Conservation (phyloP, 2,888 invertebrate genomes). For the Thymelicus acteon region DNA sequence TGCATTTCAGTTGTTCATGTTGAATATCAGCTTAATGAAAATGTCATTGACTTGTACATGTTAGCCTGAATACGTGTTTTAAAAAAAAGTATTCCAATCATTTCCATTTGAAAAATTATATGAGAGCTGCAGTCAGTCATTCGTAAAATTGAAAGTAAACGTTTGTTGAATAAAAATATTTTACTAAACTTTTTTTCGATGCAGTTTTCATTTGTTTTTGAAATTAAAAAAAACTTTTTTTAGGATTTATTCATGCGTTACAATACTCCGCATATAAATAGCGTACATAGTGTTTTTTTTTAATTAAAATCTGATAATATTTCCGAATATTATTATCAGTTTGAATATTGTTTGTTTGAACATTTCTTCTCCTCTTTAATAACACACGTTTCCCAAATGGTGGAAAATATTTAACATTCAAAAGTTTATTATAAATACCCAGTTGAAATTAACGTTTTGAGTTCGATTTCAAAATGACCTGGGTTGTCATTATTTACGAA, state of each 20-base stretch:
- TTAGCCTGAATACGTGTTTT: background rate
- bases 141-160: conserved; percentile 3
- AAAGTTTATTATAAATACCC: no score
- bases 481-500: background rate
- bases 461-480: background rate
- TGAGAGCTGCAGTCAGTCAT: background rate
- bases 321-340: no score
- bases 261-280: no score
- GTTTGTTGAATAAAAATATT: conserved; percentile 1
- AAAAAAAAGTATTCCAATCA: background rate
- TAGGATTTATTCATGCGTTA: background rate
- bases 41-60: background rate
- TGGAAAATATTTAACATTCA: no score
- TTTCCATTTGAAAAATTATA: conserved; percentile 1
- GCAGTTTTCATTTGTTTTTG: conserved; percentile 1
- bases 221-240: background rate
- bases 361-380: no score
- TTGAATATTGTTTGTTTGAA: no score
- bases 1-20: no score
- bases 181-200: background rate
- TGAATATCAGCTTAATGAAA: conserved; percentile 1
- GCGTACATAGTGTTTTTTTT: no score
- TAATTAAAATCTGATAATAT: no score
- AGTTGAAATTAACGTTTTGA: no score
- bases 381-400: no score